Evolutionary conservation across 30 jellyfish, hydroid and myxozoan species (phyloP), one percentile per base, ranked within the genome.

Genomic region (Mastigias papua): DNA sequence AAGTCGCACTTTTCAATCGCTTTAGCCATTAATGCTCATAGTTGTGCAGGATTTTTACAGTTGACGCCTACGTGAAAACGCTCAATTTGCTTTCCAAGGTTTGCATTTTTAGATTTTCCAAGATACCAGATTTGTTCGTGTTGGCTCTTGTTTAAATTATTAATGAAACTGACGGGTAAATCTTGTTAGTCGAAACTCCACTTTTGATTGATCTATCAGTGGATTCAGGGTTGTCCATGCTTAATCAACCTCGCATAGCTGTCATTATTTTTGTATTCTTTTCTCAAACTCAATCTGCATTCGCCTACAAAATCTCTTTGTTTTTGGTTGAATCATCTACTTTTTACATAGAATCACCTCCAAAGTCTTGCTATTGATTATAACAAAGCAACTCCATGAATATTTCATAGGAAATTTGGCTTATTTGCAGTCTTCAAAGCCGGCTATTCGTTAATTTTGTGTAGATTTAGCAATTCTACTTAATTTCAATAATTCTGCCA

Each of bases 371-470:
- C 26, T 63, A 63, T 22, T 63, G 74, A 27, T 63, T 63, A 2
- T 63, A 8, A 63, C 74, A 63, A 63, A 63, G 74, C 35, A 27
- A 42, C 15, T 42, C 0, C 37, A 27, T 63, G 3, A 63, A 63
- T 63, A 63, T 63, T 63, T 63, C 74, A 63, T 63, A 27, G n/a
- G 46, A 54, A 22, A 22, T 63, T 63, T 63, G 42, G 74, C 23
- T 63, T 63, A 63, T 27, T 63, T 63, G 8, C 20, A 17, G 21
- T 26, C 42, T n/a, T 8, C 74, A 63, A 63, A 63, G 74, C 26
- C 74, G 74, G 42, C 74, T 63, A 27, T 63, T 63, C 74, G 74
- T 63, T 25, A 63, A 19, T 4, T 63, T 63, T 63, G 46, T 63
- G 35, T 22, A 20, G 42, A 63, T 63, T 63, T 63, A 63, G 42